Conservation (phyloP, 2,797 vertebrate genomes). For the Pristis pectinata region DNA sequence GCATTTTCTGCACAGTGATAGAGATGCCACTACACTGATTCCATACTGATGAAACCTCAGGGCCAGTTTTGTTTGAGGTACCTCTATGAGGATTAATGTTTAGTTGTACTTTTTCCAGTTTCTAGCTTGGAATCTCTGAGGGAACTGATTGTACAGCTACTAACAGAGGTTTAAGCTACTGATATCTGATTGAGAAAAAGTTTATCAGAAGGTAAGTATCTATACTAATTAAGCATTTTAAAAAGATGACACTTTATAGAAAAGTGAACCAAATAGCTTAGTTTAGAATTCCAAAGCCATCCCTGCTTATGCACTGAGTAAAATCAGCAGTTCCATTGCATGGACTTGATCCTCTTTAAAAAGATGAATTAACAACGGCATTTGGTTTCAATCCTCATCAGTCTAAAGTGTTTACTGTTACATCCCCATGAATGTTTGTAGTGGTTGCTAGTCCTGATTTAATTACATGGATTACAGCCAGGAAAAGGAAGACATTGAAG, state of each 20-base stretch:
- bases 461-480: neutral
- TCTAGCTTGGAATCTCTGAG: neutral
- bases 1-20: neutral
- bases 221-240: neutral
- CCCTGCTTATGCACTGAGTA: neutral
- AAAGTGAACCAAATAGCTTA: neutral
- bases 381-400: neutral
- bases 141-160: neutral
- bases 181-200: neutral
- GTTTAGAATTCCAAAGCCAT: neutral
- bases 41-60: neutral
- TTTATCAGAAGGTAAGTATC: neutral
- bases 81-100: neutral
- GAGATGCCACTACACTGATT: neutral
- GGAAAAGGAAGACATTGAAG: neutral
- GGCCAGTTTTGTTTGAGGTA: neutral
- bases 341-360: no score
- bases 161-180: neutral
- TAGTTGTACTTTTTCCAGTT: neutral
- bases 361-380: neutral
- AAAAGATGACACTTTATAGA: neutral
- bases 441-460: neutral
- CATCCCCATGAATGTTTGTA: no score
- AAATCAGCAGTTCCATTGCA: neutral
- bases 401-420: neutral